phyloP scores from a whole-genome alignment of 2,888 invertebrate species.

The Harmothoe impar region DNA sequence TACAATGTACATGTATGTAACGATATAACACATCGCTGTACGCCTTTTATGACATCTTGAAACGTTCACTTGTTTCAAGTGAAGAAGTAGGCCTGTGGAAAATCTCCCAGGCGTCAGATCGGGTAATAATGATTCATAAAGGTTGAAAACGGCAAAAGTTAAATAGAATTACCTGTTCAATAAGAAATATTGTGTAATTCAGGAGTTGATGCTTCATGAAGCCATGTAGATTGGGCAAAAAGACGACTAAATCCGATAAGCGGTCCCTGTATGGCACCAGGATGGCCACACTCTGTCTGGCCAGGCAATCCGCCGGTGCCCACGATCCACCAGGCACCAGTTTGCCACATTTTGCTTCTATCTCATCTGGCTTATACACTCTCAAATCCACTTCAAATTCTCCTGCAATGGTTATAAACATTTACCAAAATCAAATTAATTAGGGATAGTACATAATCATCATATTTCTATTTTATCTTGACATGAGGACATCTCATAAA shows the following conservation, averaged over 20 bases:
- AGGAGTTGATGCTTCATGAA: slow-evolving; percentile 61
- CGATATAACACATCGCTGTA: no score
- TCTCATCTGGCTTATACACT: neutral
- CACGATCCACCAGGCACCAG: slow-evolving; percentile 54
- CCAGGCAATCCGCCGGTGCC: slow-evolving; percentile 37
- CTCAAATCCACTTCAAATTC: slow-evolving; percentile 40
- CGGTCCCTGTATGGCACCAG: slow-evolving; percentile 66
- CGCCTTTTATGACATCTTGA: no score
- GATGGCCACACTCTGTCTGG: slow-evolving; percentile 60
- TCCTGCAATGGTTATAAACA: no score
- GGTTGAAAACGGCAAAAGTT: no score
- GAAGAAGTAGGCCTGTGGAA: no score
- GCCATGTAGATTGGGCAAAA: slow-evolving; percentile 63
- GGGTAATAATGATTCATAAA: no score
- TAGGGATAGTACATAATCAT: no score
- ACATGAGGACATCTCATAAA: no score
- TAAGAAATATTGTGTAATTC: slow-evolving; percentile 60
- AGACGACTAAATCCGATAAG: slow-evolving; percentile 50
- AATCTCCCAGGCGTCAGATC: no score
- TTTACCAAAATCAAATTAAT: neutral
- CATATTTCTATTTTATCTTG: no score
- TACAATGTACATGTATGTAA: no score
- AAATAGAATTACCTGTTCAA: slow-evolving; percentile 66
- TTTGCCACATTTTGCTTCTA: neutral
- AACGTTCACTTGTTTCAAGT: no score